phyloP scores from a whole-genome alignment of 37 sponge, comb jelly and placozoan species.

The Geodia barretti region DNA sequence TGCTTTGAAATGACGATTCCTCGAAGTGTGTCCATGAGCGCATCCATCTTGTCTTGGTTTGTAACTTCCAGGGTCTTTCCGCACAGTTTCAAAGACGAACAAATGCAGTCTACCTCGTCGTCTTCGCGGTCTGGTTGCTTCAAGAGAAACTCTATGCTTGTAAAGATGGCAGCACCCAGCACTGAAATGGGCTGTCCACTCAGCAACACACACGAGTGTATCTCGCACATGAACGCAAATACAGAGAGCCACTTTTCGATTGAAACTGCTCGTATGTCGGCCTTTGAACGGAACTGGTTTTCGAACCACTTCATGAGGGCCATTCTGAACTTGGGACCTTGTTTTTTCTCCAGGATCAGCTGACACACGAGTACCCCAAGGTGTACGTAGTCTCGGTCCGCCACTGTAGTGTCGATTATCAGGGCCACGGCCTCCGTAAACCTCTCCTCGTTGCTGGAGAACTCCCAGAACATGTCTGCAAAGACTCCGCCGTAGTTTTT shows the following conservation, averaged over 20 bases:
- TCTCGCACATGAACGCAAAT: slow-evolving; percentile 56
- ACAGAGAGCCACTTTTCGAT: slow-evolving; percentile 78
- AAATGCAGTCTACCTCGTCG: slow-evolving; percentile 79
- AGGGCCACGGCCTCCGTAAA: slow-evolving; percentile 38
- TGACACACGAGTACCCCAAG: slow-evolving; percentile 64
- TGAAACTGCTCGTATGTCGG: slow-evolving; percentile 39
- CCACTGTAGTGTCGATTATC: slow-evolving; percentile 45
- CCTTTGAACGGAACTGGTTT: slow-evolving; percentile 39
- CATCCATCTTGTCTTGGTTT: neutral
- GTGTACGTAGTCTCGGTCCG: slow-evolving; percentile 19
- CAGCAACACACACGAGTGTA: slow-evolving; percentile 27
- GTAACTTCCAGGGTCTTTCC: slow-evolving; percentile 41
- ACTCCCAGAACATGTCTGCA: slow-evolving; percentile 63
- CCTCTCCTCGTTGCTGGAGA: slow-evolving; percentile 18
- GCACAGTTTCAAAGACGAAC: slow-evolving; percentile 52
- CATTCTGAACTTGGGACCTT: slow-evolving; percentile 27
- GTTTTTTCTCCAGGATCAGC: slow-evolving; percentile 4
- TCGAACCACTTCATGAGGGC: slow-evolving; percentile 41
- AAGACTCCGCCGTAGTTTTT: slow-evolving; percentile 44
- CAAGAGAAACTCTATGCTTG: slow-evolving; percentile 24
- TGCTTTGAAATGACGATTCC: slow-evolving; percentile 24
- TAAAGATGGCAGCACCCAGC: slow-evolving; percentile 40
- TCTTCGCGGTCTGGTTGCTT: slow-evolving; percentile 35
- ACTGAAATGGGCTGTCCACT: slow-evolving; percentile 17
- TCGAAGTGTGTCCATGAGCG: slow-evolving; percentile 28